Conservation (phyloP, 2,797 vertebrate species). For the Sebastes reedi region DNA sequence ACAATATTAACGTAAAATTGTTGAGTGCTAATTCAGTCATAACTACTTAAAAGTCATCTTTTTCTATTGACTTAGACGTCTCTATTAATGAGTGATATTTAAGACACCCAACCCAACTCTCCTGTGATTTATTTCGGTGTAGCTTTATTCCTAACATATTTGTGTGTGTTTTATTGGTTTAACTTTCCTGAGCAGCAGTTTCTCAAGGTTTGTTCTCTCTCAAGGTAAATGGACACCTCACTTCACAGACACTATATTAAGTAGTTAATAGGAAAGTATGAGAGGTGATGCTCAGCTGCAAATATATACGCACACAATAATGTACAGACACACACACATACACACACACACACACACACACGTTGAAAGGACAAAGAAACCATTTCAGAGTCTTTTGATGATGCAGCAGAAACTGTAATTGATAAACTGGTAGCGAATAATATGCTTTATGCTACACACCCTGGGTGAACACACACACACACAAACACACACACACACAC, state of each 20-base stretch:
- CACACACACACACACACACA: neutral
- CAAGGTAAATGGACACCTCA: slow-evolving; percentile 11
- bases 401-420: slow-evolving; percentile 61
- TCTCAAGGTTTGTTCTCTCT: neutral
- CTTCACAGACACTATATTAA: neutral
- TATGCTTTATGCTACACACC: neutral
- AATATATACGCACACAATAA: neutral
- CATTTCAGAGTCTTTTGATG: slow-evolving; percentile 57
- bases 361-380: slow-evolving; percentile 53
- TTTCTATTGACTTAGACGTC: too few relatives aligned
- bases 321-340: neutral
- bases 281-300: neutral
- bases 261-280: slow-evolving; percentile 1
- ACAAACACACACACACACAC: neutral
- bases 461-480: neutral
- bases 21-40: too few relatives aligned
- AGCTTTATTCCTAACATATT: accelerated
- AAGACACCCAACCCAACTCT: neutral
- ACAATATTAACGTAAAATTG: too few relatives aligned
- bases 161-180: neutral
- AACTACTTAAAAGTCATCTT: too few relatives aligned
- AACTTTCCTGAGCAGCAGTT: neutral
- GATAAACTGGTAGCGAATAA: slow-evolving; percentile 50
- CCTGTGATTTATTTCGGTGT: neutral
- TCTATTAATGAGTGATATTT: neutral